Percentiles rank a stretch among this genome's conserved stretches.
Conservation (phyloP, 2,113 vertebrate species). For the Scalopus aquaticus region DNA sequence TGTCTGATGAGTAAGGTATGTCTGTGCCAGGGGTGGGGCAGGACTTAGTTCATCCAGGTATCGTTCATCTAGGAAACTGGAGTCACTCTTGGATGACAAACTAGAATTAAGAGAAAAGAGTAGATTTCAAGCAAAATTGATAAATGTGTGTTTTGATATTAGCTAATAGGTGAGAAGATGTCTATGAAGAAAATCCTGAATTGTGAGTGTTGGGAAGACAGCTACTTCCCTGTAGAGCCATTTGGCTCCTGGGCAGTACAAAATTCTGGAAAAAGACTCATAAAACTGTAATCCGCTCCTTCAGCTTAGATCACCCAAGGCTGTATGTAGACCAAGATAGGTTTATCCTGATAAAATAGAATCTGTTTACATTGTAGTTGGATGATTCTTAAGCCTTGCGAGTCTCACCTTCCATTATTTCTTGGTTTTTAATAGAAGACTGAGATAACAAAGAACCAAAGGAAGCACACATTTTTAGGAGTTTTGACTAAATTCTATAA, state of each 20-base stretch:
- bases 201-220: not conserved
- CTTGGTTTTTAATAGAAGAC: not conserved
- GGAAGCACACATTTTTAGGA: not conserved
- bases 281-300: not conserved
- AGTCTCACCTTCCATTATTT: not conserved
- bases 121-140: not conserved
- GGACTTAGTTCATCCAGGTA: not conserved
- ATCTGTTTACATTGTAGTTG: not conserved
- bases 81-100: not conserved
- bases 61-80: not conserved
- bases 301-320: not conserved
- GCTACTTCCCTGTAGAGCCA: not conserved
- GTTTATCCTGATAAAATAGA: not conserved
- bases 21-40: not conserved
- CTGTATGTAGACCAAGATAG: not conserved
- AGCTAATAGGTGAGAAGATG: not conserved
- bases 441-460: not conserved
- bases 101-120: not conserved
- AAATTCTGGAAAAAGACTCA: not conserved
- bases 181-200: not conserved
- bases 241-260: not conserved
- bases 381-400: not conserved
- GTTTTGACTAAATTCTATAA: not conserved
- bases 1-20: not conserved
- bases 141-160: not conserved